These are phyloP conservation scores for Holothuria leucospilota DNA, from an alignment of 53 echinoderm and acorn worm genomes.

Conservation along the genomic window DNA sequence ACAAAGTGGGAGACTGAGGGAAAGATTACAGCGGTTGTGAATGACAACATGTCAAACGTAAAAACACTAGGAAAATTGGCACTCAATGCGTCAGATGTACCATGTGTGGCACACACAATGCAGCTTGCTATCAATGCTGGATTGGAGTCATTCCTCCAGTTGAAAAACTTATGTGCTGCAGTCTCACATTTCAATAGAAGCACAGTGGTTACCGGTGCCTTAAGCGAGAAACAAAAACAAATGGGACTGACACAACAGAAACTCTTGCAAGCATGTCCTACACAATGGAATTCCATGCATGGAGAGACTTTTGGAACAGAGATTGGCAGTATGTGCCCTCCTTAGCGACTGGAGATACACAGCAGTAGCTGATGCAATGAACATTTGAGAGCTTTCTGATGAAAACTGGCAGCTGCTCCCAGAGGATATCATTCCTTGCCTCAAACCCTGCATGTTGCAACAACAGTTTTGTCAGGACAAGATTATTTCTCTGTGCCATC, in stretches of 20 bases:
- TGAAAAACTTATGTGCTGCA: slow-evolving; percentile 4
- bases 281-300: slow-evolving; percentile 53
- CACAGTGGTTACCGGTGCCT: slow-evolving; percentile 43
- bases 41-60: slow-evolving; percentile 69
- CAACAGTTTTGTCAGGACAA: slow-evolving; percentile 58
- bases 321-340: slow-evolving; percentile 62
- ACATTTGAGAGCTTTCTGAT: slow-evolving; percentile 50
- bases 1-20: slow-evolving; percentile 47
- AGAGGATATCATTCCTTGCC: slow-evolving; percentile 42
- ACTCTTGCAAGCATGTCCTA: slow-evolving; percentile 37
- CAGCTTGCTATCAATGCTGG: slow-evolving; percentile 60
- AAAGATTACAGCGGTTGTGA: slow-evolving; percentile 58
- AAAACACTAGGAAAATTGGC: slow-evolving; percentile 26
- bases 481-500: slow-evolving; percentile 33
- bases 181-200: slow-evolving; percentile 54
- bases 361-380: slow-evolving; percentile 41
- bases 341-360: slow-evolving; percentile 53
- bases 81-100: slow-evolving; percentile 17
- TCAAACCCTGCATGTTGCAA: slow-evolving; percentile 65
- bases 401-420: slow-evolving; percentile 46
- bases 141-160: not conserved
- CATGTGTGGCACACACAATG: slow-evolving; percentile 62
- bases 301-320: slow-evolving; percentile 32
- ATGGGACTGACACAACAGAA: slow-evolving; percentile 37
- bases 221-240: slow-evolving; percentile 46